A percentile compares a stretch with the other conserved stretches of the same genome.
These are phyloP conservation scores for Stegodyphus mimosarum DNA, from an alignment of 1,140 invertebrate genomes.

Conservation along the genomic window DNA sequence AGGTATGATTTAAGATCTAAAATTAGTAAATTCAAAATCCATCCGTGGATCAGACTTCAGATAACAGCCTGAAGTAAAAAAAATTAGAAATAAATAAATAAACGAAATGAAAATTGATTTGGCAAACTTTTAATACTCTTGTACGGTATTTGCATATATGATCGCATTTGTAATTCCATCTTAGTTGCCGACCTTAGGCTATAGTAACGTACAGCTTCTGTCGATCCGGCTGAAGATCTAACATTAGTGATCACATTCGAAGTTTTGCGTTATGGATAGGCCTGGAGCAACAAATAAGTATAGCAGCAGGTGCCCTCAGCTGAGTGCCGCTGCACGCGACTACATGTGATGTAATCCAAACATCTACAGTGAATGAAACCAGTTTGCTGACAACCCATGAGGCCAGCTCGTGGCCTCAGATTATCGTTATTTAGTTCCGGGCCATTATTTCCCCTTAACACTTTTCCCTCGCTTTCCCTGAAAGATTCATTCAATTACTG, in stretches of 20 bases:
- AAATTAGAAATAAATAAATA: no score
- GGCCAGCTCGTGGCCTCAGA: background rate
- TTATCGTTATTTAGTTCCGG: conserved; percentile 38
- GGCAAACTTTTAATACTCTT: no score
- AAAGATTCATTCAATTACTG: background rate
- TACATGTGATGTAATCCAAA: conserved; percentile 21
- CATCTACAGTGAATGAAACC: conserved; percentile 45
- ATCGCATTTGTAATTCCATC: no score
- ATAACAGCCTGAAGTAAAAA: no score
- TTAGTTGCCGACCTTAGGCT: background rate
- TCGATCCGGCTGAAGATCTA: background rate
- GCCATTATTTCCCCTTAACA: conserved; percentile 15
- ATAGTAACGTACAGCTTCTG: background rate
- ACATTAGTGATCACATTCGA: conserved; percentile 32
- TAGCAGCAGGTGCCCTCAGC: conserved; percentile 13
- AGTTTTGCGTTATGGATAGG: background rate
- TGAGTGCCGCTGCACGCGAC: conserved; percentile 18
- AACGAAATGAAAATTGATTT: no score
- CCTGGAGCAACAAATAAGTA: conserved; percentile 1
- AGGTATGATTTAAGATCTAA: no score
- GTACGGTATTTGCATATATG: no score
- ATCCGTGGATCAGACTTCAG: no score
- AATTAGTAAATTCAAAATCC: no score
- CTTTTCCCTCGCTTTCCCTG: conserved; percentile 5
- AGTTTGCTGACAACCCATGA: conserved; percentile 33